Conservation (phyloP, 2,888 invertebrate genomes). For the Rhagium mordax region DNA sequence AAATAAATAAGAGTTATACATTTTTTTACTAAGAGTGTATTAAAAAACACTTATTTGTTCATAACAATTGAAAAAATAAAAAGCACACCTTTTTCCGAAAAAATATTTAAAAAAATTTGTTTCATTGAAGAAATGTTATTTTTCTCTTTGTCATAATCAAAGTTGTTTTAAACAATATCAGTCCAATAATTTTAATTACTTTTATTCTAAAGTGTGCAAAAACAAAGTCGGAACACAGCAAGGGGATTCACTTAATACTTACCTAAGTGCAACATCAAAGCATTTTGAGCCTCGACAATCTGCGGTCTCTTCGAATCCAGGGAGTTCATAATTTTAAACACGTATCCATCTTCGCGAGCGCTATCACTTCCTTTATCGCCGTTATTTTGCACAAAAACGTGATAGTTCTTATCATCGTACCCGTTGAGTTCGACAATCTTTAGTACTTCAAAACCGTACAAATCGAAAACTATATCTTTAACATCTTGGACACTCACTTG, state of each 20-base stretch:
- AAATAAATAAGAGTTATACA: no score
- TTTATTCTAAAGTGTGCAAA: no score
- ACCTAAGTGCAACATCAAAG: slow-evolving; percentile 82
- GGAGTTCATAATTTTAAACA: slow-evolving; percentile 88
- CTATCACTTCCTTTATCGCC: slow-evolving; percentile 57
- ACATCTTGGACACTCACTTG: slow-evolving; percentile 72
- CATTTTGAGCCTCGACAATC: slow-evolving; percentile 83
- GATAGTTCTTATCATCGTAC: slow-evolving; percentile 87
- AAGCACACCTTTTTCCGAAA: no score
- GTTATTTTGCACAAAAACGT: slow-evolving; percentile 73
- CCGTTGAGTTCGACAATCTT: slow-evolving; percentile 78
- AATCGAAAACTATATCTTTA: slow-evolving; percentile 71
- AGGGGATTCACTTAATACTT: slow-evolving; percentile 61
- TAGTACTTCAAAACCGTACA: slow-evolving; percentile 77
- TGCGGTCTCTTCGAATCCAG: slow-evolving; percentile 81
- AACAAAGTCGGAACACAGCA: no score
- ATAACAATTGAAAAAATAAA: no score
- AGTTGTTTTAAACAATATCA: no score
- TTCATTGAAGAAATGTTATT: no score
- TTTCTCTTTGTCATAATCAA: no score
- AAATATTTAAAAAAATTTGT: no score
- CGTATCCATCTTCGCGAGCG: slow-evolving; percentile 75
- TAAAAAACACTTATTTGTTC: no score
- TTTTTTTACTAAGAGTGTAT: no score
- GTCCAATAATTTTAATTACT: no score